These are phyloP conservation scores for Neogobius melanostomus DNA, from an alignment of 2,113 vertebrate species.

Conservation along the genomic window DNA sequence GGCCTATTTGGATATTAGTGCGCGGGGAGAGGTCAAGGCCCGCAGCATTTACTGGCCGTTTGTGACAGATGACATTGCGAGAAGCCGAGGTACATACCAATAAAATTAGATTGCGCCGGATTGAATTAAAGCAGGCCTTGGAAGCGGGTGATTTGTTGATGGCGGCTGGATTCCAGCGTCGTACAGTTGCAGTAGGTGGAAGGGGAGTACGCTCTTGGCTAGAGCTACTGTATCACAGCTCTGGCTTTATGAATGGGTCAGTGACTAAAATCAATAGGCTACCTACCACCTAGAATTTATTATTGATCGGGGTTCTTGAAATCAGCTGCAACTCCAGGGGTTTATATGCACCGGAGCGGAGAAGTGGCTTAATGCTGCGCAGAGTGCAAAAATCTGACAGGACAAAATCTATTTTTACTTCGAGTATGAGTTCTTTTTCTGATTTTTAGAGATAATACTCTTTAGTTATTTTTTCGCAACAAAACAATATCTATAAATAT, in stretches of 20 bases:
- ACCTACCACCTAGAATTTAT: slow-evolving; percentile 44
- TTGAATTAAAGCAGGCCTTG: slow-evolving; percentile 72
- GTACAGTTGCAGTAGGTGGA: not conserved
- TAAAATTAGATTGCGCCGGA: slow-evolving; percentile 68
- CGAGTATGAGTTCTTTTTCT: too few relatives aligned
- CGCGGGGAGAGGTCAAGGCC: slow-evolving; percentile 63
- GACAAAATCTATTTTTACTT: not conserved
- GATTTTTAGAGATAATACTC: too few relatives aligned
- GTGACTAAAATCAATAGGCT: slow-evolving; percentile 38
- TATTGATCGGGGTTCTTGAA: slow-evolving; percentile 50
- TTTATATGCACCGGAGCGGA: slow-evolving; percentile 16
- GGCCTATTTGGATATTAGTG: slow-evolving; percentile 31
- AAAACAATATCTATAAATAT: too few relatives aligned
- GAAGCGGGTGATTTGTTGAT: slow-evolving; percentile 62
- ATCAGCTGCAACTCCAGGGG: slow-evolving; percentile 22
- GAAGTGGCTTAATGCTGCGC: slow-evolving; percentile 36
- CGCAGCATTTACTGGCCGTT: slow-evolving; percentile 57
- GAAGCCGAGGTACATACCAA: slow-evolving; percentile 64
- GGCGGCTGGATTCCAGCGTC: slow-evolving; percentile 43
- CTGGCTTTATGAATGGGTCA: slow-evolving; percentile 28
- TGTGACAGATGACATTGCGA: slow-evolving; percentile 71
- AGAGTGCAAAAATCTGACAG: not conserved
- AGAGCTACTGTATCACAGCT: slow-evolving; percentile 6
- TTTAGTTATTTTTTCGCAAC: too few relatives aligned
- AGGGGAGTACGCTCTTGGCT: not conserved